Evolutionary conservation across 2,888 invertebrate genomes (phyloP), one percentile per base, ranked within the genome.

Genomic region (Zhuqinia jingwanae): DNA sequence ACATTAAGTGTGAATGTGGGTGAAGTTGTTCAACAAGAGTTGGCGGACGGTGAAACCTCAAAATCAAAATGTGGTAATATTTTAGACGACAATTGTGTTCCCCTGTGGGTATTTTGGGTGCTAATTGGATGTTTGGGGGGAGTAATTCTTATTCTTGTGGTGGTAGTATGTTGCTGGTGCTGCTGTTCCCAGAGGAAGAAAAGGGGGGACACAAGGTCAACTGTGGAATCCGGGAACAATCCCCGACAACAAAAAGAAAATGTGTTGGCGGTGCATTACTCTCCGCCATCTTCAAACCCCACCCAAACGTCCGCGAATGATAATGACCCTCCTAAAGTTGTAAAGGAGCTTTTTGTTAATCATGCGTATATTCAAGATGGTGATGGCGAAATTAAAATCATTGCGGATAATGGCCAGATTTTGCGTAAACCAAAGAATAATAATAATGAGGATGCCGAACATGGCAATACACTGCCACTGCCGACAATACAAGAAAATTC

Each of bases 311-410:
- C 15, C 2, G 22, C 27, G 1, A 2, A 25, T 2, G 17, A 10
- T 58, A 20, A 20, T 3, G 13, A 25, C 17, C 3, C 15, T 25
- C 56, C 81, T 6, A 80, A 80, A 58, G 36, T 85, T 0, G 68
- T 79, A 0, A 60, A 68, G 13, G 80, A 86, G 25, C n/a, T 87
- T n/a, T 88, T 79, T 45, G 76, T 88, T 13, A 88, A 87, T 65
- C 76, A 88, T 47, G 88, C 88, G 8, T 88, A 87, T 53, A 84
- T 88, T 42, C 88, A 88, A 36, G 87, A 88, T 65, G 68, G 77
- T 1, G 78, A 88, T 63, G 88, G 88, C 0, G 58, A 79, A 25
- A 20, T 87, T 1, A 83, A 81, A 68, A 76, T 88, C 8, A 81
- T 88, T 17, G 84, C 88, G 3, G 78, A 79, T 36, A 79, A 84